A percentile compares a stretch with the other conserved stretches of the same genome.
These are phyloP conservation scores for Melinaea menophilus DNA, from an alignment of 2,888 invertebrate species.

Conservation along the genomic window DNA sequence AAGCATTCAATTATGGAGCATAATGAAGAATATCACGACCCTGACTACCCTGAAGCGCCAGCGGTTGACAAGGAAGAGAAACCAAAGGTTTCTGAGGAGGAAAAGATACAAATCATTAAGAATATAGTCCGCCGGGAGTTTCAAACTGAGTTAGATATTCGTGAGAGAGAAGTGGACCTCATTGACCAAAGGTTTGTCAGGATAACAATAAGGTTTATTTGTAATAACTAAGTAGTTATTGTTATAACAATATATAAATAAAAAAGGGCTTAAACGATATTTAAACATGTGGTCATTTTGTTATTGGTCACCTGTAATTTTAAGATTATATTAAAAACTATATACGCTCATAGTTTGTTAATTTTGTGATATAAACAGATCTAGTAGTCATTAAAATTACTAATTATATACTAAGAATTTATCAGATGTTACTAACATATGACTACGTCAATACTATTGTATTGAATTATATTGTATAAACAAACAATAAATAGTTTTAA, in stretches of 20 bases:
- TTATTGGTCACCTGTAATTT: background rate
- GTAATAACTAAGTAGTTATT: slow-evolving; percentile 7
- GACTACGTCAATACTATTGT: too few species aligned
- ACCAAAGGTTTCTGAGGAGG: slow-evolving; percentile 51
- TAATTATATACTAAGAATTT: too few species aligned
- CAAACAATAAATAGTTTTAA: too few species aligned
- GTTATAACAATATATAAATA: background rate
- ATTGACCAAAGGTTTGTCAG: slow-evolving; percentile 81
- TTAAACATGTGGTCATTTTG: slow-evolving; percentile 9
- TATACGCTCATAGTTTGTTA: too few species aligned
- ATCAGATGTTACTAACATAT: too few species aligned
- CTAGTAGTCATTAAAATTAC: too few species aligned
- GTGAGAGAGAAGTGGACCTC: slow-evolving; percentile 84
- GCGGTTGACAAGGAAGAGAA: slow-evolving; percentile 48
- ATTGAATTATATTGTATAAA: too few species aligned
- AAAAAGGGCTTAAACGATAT: background rate
- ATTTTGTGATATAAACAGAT: too few species aligned
- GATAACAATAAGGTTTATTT: background rate
- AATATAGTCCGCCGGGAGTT: slow-evolving; percentile 85
- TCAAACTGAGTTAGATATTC: slow-evolving; percentile 80
- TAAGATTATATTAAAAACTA: background rate
- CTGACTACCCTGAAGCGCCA: slow-evolving; percentile 72
- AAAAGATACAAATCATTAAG: slow-evolving; percentile 72
- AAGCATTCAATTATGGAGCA: slow-evolving; percentile 55
- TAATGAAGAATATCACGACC: slow-evolving; percentile 77